Conservation (phyloP, 2,113 vertebrate genomes). For the Phainopepla nitens region DNA sequence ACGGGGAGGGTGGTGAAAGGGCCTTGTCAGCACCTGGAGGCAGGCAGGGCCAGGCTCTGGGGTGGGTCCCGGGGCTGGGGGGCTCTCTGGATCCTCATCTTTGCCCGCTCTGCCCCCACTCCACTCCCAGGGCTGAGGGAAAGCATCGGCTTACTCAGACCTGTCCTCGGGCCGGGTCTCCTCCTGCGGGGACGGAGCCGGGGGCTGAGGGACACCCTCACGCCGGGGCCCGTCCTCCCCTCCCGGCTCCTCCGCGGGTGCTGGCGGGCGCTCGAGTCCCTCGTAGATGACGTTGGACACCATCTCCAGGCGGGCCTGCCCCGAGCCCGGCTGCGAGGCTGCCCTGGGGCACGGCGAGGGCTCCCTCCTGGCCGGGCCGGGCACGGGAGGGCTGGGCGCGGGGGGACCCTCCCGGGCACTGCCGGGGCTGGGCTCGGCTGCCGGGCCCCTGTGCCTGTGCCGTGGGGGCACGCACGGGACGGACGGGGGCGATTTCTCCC, state of each 20-base stretch:
- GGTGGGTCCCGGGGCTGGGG: fast-evolving
- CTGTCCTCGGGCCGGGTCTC: slow-evolving; percentile 23
- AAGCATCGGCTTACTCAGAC: slow-evolving; percentile 41
- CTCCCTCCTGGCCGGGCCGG: slow-evolving; percentile 25
- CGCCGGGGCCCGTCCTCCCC: not conserved
- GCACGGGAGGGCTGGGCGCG: not conserved
- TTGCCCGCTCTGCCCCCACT: not conserved
- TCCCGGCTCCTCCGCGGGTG: not conserved
- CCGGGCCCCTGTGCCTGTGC: slow-evolving; percentile 12
- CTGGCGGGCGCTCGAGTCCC: slow-evolving; percentile 63
- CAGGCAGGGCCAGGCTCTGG: not conserved
- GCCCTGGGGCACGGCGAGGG: not conserved
- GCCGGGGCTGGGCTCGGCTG: not conserved
- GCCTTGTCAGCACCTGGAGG: not conserved
- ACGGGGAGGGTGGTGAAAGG: not conserved
- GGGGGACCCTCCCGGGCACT: not conserved
- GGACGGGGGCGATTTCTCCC: not conserved
- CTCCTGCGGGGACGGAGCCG: slow-evolving; percentile 12
- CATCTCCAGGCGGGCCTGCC: slow-evolving; percentile 77
- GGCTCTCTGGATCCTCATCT: not conserved
- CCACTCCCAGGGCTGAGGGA: fast-evolving
- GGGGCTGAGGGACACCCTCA: slow-evolving; percentile 30
- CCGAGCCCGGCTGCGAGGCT: not conserved
- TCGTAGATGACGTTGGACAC: slow-evolving; percentile 89
- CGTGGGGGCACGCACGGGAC: slow-evolving; percentile 57